phyloP scores from a whole-genome alignment of 2,888 invertebrate species.

The Apamea monoglypha region DNA sequence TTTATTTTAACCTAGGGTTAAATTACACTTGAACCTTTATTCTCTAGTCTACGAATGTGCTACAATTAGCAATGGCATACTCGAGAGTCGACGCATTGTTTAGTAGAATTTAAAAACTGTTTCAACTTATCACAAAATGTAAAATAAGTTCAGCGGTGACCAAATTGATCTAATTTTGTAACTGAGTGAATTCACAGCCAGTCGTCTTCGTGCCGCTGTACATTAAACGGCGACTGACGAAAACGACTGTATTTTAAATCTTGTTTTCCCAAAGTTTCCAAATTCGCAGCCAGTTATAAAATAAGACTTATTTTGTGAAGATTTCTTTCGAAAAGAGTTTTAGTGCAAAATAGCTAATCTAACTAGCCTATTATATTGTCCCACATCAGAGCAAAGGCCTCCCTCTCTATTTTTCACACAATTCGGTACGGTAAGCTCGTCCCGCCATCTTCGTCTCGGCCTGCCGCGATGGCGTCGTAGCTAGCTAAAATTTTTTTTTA shows the following conservation, averaged over 20 bases:
- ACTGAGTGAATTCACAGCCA: background rate
- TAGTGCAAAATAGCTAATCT: background rate
- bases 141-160: background rate
- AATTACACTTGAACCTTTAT: background rate
- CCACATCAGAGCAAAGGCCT: too few species aligned
- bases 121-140: background rate
- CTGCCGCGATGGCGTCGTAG: too few species aligned
- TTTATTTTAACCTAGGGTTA: background rate
- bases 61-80: background rate
- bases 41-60: background rate
- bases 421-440: too few species aligned
- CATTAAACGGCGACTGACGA: too few species aligned
- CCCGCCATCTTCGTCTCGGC: too few species aligned
- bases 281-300: background rate
- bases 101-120: conserved; percentile 5
- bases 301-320: background rate
- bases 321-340: background rate
- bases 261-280: too few species aligned
- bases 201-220: too few species aligned
- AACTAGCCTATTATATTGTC: too few species aligned
- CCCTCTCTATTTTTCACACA: too few species aligned
- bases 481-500: background rate
- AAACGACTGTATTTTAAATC: too few species aligned
- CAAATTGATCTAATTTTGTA: background rate
- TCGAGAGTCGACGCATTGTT: background rate